Evolutionary conservation across 2,888 invertebrate genomes (phyloP).

Genomic region (Scaptomyza parva): DNA sequence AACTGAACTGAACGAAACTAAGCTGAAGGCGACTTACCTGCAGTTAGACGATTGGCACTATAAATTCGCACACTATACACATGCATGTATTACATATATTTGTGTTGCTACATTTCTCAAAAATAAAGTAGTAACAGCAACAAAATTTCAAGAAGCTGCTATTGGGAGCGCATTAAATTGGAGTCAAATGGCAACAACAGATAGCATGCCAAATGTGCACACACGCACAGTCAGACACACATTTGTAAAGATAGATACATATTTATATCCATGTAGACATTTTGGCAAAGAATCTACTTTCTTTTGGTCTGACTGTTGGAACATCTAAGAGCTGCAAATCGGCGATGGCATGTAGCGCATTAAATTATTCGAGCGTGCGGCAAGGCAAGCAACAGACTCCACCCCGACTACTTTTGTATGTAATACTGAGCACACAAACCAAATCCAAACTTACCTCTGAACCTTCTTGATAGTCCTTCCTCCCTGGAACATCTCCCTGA

Average conservation of each 20-base stretch:
- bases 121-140: constrained; percentile 55
- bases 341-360: constrained; percentile 44
- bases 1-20: constrained; percentile 20
- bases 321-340: constrained; percentile 9
- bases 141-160: constrained; percentile 37
- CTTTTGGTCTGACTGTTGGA: constrained; percentile 41
- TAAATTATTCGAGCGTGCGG: constrained; percentile 80
- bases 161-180: constrained; percentile 76
- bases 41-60: constrained; percentile 17
- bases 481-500: background rate
- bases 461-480: background rate
- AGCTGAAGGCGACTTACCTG: constrained; percentile 35
- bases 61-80: constrained; percentile 1
- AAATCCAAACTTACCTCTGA: constrained; percentile 40
- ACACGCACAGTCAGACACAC: constrained; percentile 19
- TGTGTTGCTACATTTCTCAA: constrained; percentile 63
- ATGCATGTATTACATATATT: constrained; percentile 1
- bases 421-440: constrained; percentile 70
- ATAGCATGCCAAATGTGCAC: constrained; percentile 74
- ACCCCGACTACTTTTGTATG: constrained; percentile 70
- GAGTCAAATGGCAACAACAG: constrained; percentile 80
- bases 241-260: constrained; percentile 6
- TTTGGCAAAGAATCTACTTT: constrained; percentile 59
- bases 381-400: constrained; percentile 56
- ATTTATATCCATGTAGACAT: constrained; percentile 18